A percentile compares a stretch with the other conserved stretches of the same genome.
phyloP scores from a whole-genome alignment of 2,888 invertebrate species.

The Acronicta leporina region DNA sequence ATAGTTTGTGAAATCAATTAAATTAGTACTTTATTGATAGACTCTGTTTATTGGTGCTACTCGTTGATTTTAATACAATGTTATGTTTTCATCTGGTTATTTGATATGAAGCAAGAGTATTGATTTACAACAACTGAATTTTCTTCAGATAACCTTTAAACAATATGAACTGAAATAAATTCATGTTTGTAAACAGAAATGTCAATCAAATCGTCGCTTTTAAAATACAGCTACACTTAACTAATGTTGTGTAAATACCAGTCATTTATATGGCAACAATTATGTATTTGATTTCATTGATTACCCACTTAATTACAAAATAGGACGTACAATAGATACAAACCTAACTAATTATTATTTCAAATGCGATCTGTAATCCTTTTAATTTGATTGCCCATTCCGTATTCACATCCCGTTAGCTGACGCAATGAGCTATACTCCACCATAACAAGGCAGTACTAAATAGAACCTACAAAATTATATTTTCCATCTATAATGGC shows the following conservation, averaged over 20 bases:
- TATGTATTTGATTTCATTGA: conserved; percentile 51
- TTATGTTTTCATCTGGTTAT: conserved; percentile 38
- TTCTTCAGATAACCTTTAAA: not conserved
- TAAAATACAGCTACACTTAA: conserved; percentile 30
- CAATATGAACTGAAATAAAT: conserved; percentile 17
- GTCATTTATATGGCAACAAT: conserved; percentile 49
- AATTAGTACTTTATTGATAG: conserved; percentile 72
- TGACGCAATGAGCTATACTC: conserved; percentile 48
- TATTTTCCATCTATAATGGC: conserved; percentile 69
- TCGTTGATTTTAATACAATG: conserved; percentile 28
- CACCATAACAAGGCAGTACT: conserved; percentile 39
- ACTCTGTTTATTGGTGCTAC: conserved; percentile 63
- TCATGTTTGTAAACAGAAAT: conserved; percentile 30
- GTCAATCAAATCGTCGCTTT: conserved; percentile 33
- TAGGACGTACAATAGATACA: conserved; percentile 45
- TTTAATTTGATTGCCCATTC: conserved; percentile 54
- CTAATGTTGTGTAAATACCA: conserved; percentile 45
- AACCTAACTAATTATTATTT: conserved; percentile 55
- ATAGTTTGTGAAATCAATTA: conserved; percentile 79
- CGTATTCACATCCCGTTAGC: conserved; percentile 53
- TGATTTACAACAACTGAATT: no score
- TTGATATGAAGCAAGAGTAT: conserved; percentile 2
- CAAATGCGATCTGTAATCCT: conserved; percentile 54
- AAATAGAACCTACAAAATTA: conserved; percentile 56
- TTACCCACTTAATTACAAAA: conserved; percentile 60